These are phyloP conservation scores for Pangasius krempfi DNA, from an alignment of 2,797 vertebrate species.

Conservation along the genomic window DNA sequence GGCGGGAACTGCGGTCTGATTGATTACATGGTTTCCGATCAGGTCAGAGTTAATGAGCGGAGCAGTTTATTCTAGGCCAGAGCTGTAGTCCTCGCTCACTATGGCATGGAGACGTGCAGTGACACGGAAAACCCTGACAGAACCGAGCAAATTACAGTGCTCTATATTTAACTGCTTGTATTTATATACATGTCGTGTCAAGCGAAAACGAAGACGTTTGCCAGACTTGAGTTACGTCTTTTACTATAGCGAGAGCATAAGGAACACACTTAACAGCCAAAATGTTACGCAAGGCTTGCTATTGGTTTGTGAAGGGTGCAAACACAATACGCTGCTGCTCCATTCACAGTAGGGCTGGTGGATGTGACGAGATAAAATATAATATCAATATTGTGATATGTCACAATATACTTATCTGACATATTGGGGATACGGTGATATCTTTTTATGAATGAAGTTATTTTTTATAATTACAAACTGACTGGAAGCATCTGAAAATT, in stretches of 20 bases:
- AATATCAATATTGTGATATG: background rate
- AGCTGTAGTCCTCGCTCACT: background rate
- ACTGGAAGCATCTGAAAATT: background rate
- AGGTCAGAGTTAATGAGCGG: conserved; percentile 6
- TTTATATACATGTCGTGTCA: too few relatives aligned
- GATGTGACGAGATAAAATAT: background rate
- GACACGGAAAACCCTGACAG: background rate
- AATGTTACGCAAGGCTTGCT: background rate
- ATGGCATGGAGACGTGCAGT: background rate
- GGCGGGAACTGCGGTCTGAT: background rate
- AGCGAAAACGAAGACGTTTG: background rate
- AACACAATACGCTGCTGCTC: background rate
- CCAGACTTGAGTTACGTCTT: background rate
- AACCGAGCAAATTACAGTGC: background rate
- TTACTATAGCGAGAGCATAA: background rate
- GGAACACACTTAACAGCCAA: background rate
- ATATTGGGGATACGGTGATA: background rate
- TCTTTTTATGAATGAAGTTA: background rate
- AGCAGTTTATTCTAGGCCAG: background rate
- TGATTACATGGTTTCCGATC: conserved; percentile 13
- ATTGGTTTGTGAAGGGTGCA: background rate
- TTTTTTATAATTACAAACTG: background rate
- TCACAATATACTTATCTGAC: background rate
- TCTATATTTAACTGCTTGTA: conserved; percentile 3
- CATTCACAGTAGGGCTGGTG: background rate